phyloP scores from a whole-genome alignment of 2,888 invertebrate species.

The Cryptocephalus primarius region DNA sequence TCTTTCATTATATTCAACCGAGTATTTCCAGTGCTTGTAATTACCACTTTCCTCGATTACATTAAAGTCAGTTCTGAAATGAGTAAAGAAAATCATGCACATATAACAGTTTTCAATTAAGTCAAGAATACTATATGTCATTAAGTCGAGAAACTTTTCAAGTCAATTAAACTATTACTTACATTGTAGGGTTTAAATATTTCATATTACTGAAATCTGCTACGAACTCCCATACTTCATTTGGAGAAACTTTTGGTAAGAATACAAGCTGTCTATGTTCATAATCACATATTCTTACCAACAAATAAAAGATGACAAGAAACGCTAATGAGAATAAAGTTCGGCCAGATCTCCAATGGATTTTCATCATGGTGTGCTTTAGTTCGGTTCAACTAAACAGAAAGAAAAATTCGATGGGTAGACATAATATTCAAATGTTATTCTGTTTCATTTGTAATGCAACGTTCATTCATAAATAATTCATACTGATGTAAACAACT shows the following conservation, averaged over 20 bases:
- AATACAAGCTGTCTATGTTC: conserved; percentile 39
- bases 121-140: too few species aligned
- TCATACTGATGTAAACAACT: too few species aligned
- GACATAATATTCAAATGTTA: too few species aligned
- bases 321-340: conserved; percentile 17
- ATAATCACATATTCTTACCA: conserved; percentile 29
- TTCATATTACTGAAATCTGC: conserved; percentile 66
- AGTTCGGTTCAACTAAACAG: too few species aligned
- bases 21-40: conserved; percentile 59
- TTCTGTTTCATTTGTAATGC: too few species aligned
- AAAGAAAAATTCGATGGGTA: neutral
- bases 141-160: too few species aligned
- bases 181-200: conserved; percentile 62
- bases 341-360: conserved; percentile 29
- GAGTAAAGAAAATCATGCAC: neutral
- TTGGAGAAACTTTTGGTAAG: conserved; percentile 46
- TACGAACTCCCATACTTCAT: conserved; percentile 60
- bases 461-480: too few species aligned
- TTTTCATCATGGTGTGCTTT: conserved; percentile 19
- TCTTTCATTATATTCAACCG: conserved; percentile 51
- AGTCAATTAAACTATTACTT: conserved; percentile 29
- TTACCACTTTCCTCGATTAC: conserved; percentile 54
- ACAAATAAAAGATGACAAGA: conserved; percentile 23
- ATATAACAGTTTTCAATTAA: too few species aligned
- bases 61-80: conserved; percentile 47